Evolutionary conservation across 2,113 vertebrate genomes (phyloP).

Genomic region (Bubo scandiacus): DNA sequence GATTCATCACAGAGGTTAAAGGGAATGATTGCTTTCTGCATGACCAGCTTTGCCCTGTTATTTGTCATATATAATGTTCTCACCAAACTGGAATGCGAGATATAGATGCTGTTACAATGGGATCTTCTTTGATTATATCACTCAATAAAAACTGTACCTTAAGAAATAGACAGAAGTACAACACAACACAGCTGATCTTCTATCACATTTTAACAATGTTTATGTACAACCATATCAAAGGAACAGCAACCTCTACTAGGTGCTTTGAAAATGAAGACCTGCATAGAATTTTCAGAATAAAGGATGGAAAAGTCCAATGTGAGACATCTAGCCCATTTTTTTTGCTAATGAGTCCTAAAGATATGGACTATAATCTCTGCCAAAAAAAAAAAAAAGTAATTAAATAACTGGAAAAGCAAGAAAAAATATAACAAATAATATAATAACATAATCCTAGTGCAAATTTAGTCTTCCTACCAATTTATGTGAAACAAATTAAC

Average conservation of each 20-base stretch:
- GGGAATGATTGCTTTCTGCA: slow-evolving; percentile 19
- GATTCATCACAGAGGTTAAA: not conserved
- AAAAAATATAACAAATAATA: not conserved
- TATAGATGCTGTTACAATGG: not conserved
- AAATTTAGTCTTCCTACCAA: not conserved
- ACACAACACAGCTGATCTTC: not conserved
- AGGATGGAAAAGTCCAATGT: not conserved
- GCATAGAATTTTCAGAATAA: not conserved
- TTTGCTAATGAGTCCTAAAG: not conserved
- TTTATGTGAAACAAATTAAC: not conserved
- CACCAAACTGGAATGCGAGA: not conserved
- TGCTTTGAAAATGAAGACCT: not conserved
- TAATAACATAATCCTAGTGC: not conserved
- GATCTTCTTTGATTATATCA: slow-evolving; percentile 22
- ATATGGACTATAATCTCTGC: not conserved
- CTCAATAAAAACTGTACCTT: not conserved
- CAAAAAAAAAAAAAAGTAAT: not conserved
- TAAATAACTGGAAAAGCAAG: not conserved
- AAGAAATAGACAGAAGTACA: not conserved
- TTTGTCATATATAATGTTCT: not conserved
- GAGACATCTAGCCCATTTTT: not conserved
- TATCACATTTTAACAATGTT: not conserved
- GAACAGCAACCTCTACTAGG: not conserved
- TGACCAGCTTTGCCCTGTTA: slow-evolving; percentile 2
- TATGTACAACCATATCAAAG: not conserved